phyloP scores from a whole-genome alignment of 1,140 invertebrate species.

The Drosophila varians region DNA sequence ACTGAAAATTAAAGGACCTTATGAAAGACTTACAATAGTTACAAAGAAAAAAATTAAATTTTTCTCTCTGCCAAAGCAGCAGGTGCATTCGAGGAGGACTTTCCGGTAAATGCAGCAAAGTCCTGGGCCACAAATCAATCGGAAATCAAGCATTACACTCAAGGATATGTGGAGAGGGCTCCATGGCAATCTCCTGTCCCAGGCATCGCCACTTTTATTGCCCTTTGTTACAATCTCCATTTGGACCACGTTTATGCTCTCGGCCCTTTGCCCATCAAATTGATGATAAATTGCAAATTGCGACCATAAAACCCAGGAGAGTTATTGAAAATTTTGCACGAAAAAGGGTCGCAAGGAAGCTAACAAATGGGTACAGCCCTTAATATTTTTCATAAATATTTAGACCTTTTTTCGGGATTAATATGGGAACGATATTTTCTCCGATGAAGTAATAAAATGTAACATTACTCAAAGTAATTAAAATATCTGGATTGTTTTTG shows the following conservation, averaged over 20 bases:
- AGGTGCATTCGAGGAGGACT: constrained; percentile 17
- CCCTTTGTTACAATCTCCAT: constrained; percentile 31
- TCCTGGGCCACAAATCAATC: constrained; percentile 22
- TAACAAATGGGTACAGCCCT: constrained; percentile 6
- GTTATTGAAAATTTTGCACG: constrained; percentile 33
- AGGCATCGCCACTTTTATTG: constrained; percentile 24
- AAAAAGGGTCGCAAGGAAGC: constrained; percentile 11
- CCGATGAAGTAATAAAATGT: no score
- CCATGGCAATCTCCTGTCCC: not conserved
- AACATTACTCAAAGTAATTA: not conserved
- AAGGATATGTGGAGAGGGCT: not conserved
- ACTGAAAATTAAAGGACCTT: no score
- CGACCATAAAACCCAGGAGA: constrained; percentile 31
- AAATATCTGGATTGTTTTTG: not conserved
- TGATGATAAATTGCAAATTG: constrained; percentile 46
- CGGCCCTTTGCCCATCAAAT: constrained; percentile 36
- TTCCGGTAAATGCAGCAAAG: constrained; percentile 11
- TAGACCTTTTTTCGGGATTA: not conserved
- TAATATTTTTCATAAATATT: constrained; percentile 17
- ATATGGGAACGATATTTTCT: no score
- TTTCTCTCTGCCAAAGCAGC: constrained; percentile 15
- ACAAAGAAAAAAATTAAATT: not conserved
- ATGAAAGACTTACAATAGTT: not conserved
- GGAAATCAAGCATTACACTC: constrained; percentile 23
- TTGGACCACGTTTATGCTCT: constrained; percentile 35